Conservation (phyloP, 2,888 invertebrate species). For the Petrolisthes manimaculis region DNA sequence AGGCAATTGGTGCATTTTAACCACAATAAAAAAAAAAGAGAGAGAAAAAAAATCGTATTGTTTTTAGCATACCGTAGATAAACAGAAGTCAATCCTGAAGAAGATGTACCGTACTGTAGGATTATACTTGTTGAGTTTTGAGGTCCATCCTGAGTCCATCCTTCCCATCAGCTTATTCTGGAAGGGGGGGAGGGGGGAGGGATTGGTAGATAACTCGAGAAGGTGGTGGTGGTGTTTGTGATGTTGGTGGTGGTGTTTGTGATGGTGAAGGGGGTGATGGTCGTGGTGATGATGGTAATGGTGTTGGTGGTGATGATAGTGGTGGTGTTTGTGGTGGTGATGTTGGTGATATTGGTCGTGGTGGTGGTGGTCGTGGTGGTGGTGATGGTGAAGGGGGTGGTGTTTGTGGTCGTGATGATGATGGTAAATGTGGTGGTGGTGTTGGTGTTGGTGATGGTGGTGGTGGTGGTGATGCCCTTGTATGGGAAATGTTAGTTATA, state of each 20-base stretch:
- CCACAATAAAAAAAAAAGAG: too few species aligned
- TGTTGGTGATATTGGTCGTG: neutral
- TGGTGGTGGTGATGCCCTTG: neutral
- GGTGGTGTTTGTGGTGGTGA: neutral
- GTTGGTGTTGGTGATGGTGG: neutral
- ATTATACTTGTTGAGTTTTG: too few species aligned
- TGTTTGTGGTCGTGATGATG: neutral
- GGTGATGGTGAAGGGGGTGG: neutral
- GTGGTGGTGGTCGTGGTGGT: neutral
- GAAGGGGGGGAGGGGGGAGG: too few species aligned
- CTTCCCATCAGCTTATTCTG: too few species aligned
- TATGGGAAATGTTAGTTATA: too few species aligned
- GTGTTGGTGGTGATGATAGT: neutral
- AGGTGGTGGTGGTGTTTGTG: neutral
- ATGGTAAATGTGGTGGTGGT: neutral
- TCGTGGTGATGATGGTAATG: neutral
- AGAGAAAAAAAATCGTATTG: too few species aligned
- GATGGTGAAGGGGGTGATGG: neutral
- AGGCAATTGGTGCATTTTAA: too few species aligned
- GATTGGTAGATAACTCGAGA: too few species aligned
- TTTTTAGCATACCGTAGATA: too few species aligned
- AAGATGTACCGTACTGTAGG: too few species aligned
- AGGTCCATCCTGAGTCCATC: too few species aligned
- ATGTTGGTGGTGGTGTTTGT: neutral
- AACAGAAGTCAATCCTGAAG: too few species aligned